These are phyloP conservation scores for Bettongia penicillata DNA, from an alignment of 2,113 vertebrate species.

Conservation along the genomic window DNA sequence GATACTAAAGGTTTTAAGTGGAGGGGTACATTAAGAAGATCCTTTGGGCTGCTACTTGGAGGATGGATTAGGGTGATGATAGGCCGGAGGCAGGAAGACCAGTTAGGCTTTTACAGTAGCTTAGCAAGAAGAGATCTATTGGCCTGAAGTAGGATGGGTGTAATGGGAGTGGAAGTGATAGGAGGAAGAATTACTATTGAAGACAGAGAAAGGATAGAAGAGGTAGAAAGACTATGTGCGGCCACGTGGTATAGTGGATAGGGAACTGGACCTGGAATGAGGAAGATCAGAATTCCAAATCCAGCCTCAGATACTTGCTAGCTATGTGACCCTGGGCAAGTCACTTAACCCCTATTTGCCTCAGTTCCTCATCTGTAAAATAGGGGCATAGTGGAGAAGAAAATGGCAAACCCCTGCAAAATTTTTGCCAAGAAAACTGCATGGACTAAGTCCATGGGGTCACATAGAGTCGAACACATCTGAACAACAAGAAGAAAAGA, in stretches of 20 bases:
- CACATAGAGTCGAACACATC: not conserved
- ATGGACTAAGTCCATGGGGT: not conserved
- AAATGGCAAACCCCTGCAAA: not conserved
- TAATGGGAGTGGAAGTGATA: not conserved
- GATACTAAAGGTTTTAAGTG: not conserved
- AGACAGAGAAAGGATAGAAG: not conserved
- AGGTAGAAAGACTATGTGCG: not conserved
- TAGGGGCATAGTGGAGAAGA: not conserved
- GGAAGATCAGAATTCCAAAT: not conserved
- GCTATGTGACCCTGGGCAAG: not conserved
- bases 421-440: too few relatives aligned
- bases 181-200: not conserved
- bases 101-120: not conserved
- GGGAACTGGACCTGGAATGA: not conserved
- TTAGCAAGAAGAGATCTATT: not conserved
- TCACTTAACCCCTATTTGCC: not conserved
- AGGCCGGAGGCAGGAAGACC: not conserved
- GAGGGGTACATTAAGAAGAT: not conserved
- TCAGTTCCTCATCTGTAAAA: not conserved
- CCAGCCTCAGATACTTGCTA: not conserved
- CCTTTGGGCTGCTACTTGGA: not conserved
- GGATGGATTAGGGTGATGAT: not conserved
- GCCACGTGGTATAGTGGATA: not conserved
- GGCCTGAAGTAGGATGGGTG: not conserved
- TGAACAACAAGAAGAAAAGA: not conserved